Evolutionary conservation across 2,888 invertebrate genomes (phyloP).

Genomic region (Morpho deidamia): DNA sequence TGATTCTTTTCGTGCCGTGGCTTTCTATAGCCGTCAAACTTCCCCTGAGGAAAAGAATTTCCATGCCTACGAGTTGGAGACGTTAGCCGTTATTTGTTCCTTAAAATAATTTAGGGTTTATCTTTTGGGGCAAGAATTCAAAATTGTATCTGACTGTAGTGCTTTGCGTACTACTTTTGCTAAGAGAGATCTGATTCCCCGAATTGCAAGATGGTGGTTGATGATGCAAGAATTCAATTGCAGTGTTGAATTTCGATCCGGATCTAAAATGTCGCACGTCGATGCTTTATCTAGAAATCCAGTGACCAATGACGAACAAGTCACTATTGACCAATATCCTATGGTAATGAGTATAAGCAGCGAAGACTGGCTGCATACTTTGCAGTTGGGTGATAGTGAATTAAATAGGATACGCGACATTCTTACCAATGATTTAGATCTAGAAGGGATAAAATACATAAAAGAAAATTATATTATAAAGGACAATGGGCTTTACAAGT

Average conservation of each 20-base stretch:
- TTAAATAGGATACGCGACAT: constrained; percentile 16
- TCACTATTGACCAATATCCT: neutral
- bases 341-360: neutral
- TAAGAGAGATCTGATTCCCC: constrained; percentile 31
- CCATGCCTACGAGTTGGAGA: constrained; percentile 25
- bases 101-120: constrained; percentile 32
- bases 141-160: constrained; percentile 32
- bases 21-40: constrained; percentile 4
- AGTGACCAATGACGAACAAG: neutral
- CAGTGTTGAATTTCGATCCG: constrained; percentile 35
- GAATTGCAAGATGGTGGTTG: constrained; percentile 38
- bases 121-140: constrained; percentile 28
- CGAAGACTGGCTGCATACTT: constrained; percentile 22
- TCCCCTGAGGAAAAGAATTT: constrained; percentile 9
- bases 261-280: constrained; percentile 32
- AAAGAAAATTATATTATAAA: constrained; percentile 19
- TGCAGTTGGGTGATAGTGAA: constrained; percentile 24
- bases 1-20: constrained; percentile 12
- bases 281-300: constrained; percentile 30
- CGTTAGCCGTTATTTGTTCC: constrained; percentile 29
- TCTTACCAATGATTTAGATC: constrained; percentile 9
- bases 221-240: constrained; percentile 34
- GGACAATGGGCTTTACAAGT: constrained; percentile 18
- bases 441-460: constrained; percentile 16
- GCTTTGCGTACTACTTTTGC: constrained; percentile 31